Conservation (phyloP, 1,140 invertebrate genomes). For the Trichogramma pretiosum region DNA sequence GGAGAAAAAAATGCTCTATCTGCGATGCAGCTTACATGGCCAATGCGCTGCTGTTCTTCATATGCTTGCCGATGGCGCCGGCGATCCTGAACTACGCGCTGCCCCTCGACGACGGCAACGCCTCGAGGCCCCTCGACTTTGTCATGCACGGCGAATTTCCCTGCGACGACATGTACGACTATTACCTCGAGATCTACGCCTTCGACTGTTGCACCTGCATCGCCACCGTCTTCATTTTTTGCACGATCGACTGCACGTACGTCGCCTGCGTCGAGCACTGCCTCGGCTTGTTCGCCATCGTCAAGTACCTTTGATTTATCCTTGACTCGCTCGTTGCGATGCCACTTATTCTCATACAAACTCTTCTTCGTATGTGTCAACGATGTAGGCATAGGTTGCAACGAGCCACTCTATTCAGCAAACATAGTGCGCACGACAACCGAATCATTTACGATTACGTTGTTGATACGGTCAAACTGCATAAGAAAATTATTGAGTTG, state of each 20-base stretch:
- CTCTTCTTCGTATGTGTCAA: no score
- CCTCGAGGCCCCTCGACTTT: not conserved
- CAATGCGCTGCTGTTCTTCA: not conserved
- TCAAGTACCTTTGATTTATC: no score
- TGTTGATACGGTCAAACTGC: no score
- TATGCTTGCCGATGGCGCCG: not conserved
- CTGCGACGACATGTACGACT: not conserved
- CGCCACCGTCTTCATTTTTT: not conserved
- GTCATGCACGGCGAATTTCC: not conserved
- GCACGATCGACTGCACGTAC: not conserved
- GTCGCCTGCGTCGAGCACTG: slow-evolving; percentile 1
- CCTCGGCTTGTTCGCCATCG: slow-evolving; percentile 4
- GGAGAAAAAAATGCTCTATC: not conserved
- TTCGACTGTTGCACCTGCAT: not conserved
- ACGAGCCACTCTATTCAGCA: no score
- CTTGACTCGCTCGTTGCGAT: no score
- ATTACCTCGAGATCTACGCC: not conserved
- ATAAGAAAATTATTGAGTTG: no score
- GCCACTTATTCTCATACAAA: no score
- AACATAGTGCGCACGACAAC: no score
- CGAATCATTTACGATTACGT: no score
- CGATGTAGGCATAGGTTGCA: no score
- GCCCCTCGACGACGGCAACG: not conserved
- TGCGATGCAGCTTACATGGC: not conserved
- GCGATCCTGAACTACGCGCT: not conserved